A percentile compares a stretch with the other conserved stretches of the same genome.
Evolutionary conservation across 2,888 invertebrate genomes (phyloP).

Genomic region (Panzeria rudis): DNA sequence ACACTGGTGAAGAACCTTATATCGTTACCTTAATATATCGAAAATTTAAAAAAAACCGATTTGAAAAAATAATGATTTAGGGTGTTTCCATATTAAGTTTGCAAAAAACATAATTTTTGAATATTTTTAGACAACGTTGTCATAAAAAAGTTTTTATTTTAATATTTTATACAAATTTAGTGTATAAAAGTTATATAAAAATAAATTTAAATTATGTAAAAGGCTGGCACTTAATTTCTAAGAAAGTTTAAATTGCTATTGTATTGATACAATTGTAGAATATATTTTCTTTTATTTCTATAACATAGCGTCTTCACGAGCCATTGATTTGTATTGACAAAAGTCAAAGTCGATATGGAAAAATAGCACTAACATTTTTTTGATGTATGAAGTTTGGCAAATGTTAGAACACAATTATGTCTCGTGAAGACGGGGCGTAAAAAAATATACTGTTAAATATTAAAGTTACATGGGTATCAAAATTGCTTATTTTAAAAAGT

Average conservation of each 20-base stretch:
- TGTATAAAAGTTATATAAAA: slow-evolving; percentile 51
- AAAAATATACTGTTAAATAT: background rate
- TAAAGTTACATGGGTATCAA: background rate
- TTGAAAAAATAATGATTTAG: too few species aligned
- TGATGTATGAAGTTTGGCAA: too few species aligned
- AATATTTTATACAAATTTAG: background rate
- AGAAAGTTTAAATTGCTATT: slow-evolving; percentile 25
- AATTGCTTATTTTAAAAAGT: slow-evolving; percentile 11
- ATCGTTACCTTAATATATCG: too few species aligned
- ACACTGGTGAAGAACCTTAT: too few species aligned
- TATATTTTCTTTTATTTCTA: background rate
- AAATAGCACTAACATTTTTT: too few species aligned
- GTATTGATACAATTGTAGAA: slow-evolving; percentile 34
- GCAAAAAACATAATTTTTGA: background rate
- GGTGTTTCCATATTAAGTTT: too few species aligned
- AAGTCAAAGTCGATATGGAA: too few species aligned
- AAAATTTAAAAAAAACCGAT: too few species aligned
- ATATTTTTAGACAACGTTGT: background rate
- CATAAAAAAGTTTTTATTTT: slow-evolving; percentile 32
- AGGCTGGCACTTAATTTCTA: slow-evolving; percentile 51
- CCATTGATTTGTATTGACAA: too few species aligned
- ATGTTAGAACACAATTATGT: too few species aligned
- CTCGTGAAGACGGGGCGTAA: too few species aligned
- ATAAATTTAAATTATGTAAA: slow-evolving; percentile 49
- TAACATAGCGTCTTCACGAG: too few species aligned